A percentile compares a stretch with the other conserved stretches of the same genome.
phyloP scores from a whole-genome alignment of 2,888 invertebrate species.

The Brachylomia viminalis region DNA sequence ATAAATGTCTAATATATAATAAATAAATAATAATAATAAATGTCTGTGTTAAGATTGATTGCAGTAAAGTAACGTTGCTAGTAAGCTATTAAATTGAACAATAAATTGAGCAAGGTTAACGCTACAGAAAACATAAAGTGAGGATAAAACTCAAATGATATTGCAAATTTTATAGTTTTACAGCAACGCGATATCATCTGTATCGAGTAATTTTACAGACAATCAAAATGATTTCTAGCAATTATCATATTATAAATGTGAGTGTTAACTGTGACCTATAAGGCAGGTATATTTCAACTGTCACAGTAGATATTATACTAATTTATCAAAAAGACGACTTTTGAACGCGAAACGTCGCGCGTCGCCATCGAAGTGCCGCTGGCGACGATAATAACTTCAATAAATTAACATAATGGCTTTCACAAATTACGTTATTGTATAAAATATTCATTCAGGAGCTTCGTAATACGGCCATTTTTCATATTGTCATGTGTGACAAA shows the following conservation, averaged over 20 bases:
- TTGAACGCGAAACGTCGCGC: conserved; percentile 63
- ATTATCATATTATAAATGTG: conserved; percentile 70
- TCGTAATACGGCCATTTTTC: conserved; percentile 65
- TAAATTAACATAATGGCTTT: conserved; percentile 81
- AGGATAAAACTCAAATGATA: neutral
- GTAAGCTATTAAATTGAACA: too few relatives aligned
- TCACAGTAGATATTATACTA: conserved; percentile 63
- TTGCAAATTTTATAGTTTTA: neutral
- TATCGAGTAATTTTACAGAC: conserved; percentile 1
- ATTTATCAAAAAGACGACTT: conserved; percentile 62
- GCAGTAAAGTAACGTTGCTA: neutral
- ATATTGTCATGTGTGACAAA: conserved; percentile 59
- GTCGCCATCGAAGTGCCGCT: conserved; percentile 65
- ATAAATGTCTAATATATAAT: too few relatives aligned
- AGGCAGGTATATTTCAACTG: conserved; percentile 72
- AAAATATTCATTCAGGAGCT: conserved; percentile 73
- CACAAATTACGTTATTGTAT: conserved; percentile 77
- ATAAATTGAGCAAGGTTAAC: too few relatives aligned
- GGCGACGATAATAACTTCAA: conserved; percentile 74
- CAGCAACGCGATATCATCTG: neutral
- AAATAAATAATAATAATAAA: too few relatives aligned
- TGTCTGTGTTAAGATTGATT: neutral
- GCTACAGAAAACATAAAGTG: too few relatives aligned
- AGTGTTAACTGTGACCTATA: conserved; percentile 73
- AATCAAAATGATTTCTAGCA: conserved; percentile 48